Evolutionary conservation across 2,113 vertebrate species (phyloP).

Genomic region (Paedocypris sp.): DNA sequence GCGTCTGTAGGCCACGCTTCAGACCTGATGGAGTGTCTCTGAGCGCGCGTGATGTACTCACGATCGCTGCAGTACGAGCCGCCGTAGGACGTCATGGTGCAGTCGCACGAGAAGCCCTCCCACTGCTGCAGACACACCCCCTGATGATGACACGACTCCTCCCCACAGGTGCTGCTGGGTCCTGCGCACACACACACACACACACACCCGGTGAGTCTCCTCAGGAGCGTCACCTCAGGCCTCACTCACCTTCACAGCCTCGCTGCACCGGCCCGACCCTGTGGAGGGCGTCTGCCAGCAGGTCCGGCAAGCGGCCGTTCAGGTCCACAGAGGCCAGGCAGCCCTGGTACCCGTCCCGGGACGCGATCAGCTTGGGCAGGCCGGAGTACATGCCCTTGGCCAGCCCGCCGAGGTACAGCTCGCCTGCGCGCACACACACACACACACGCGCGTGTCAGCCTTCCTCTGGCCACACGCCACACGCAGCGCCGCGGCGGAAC

Average conservation of each 20-base stretch:
- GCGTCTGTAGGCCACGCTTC: no score
- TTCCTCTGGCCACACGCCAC: no score
- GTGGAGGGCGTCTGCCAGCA: conserved; percentile 83
- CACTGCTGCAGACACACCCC: conserved; percentile 90
- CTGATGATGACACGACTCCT: conserved; percentile 88
- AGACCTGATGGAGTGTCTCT: no score
- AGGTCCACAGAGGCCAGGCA: conserved; percentile 86
- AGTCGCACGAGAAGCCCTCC: conserved; percentile 88
- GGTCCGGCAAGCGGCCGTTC: conserved; percentile 85
- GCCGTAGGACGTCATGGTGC: conserved; percentile 78
- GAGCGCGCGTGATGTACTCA: conserved; percentile 46
- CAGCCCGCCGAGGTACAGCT: conserved; percentile 83
- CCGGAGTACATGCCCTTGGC: conserved; percentile 75
- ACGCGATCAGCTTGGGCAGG: conserved; percentile 83
- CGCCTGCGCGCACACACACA: conserved; percentile 55
- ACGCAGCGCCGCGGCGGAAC: no score
- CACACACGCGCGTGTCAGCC: background rate
- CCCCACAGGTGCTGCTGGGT: conserved; percentile 87
- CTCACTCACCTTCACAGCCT: conserved; percentile 77
- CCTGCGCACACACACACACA: conserved; percentile 46
- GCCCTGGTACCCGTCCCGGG: conserved; percentile 84
- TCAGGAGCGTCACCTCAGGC: no score
- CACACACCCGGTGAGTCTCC: no score
- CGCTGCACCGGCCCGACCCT: conserved; percentile 79
- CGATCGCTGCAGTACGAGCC: conserved; percentile 66